Percentiles rank a stretch among this genome's conserved stretches.
These are phyloP conservation scores for Ammospiza caudacuta DNA, from an alignment of 2,113 vertebrate genomes.

Conservation along the genomic window DNA sequence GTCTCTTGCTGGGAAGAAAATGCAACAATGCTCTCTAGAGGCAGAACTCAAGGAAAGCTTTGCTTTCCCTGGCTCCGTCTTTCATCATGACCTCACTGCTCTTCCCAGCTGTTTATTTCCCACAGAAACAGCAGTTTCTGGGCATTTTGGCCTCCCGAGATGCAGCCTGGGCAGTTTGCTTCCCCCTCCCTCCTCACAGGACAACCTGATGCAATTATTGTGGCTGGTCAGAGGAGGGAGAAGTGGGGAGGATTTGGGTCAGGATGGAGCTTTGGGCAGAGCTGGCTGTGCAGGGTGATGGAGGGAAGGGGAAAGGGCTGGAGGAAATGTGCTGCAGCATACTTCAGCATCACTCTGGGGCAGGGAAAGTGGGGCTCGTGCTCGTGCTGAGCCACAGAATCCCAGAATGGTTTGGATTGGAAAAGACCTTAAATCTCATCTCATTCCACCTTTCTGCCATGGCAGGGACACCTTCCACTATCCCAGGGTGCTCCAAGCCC, in stretches of 20 bases:
- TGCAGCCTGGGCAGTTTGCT: neutral
- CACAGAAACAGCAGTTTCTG: neutral
- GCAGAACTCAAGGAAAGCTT: slow-evolving; percentile 38
- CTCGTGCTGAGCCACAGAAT: neutral
- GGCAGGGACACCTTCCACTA: neutral
- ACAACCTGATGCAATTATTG: neutral
- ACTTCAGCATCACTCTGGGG: fast-evolving
- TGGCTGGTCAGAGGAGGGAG: fast-evolving
- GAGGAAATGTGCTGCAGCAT: neutral
- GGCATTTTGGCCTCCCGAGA: neutral
- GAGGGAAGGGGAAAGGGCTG: neutral
- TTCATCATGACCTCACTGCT: neutral
- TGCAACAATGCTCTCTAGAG: slow-evolving; percentile 69
- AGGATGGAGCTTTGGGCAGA: neutral
- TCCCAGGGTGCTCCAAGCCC: fast-evolving
- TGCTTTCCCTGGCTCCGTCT: neutral
- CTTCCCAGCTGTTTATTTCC: neutral
- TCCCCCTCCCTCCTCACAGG: neutral
- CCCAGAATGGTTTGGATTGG: neutral
- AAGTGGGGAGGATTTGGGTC: neutral
- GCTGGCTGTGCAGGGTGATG: fast-evolving
- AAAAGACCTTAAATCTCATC: neutral
- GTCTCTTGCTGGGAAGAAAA: slow-evolving; percentile 53
- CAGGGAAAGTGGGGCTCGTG: neutral
- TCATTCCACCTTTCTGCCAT: fast-evolving